Conservation (phyloP, 2,797 vertebrate species). For the Falco novaeseelandiae region DNA sequence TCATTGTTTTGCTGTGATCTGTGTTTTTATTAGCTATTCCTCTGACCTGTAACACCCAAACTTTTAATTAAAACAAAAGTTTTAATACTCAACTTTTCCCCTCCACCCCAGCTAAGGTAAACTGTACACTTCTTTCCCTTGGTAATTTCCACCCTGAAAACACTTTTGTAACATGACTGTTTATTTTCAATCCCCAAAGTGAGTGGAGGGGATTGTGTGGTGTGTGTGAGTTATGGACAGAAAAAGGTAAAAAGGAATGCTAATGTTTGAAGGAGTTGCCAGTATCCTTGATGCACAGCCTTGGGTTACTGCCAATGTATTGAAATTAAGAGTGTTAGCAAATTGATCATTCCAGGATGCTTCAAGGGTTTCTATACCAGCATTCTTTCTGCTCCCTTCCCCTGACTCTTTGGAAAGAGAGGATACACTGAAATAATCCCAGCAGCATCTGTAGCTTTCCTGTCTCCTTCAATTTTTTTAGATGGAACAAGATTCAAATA, state of each 20-base stretch:
- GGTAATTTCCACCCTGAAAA: not conserved
- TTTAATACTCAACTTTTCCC: not conserved
- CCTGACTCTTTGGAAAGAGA: not conserved
- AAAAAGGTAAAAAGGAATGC: not conserved
- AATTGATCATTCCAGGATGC: not conserved
- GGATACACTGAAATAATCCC: not conserved
- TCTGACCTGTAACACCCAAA: not conserved
- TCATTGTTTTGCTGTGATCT: not conserved
- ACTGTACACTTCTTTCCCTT: not conserved
- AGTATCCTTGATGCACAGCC: not conserved
- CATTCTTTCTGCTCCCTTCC: not conserved
- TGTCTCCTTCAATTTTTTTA: not conserved
- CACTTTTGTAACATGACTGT: not conserved
- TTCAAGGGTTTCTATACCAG: not conserved
- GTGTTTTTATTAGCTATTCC: not conserved
- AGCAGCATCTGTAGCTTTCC: not conserved
- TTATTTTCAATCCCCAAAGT: not conserved
- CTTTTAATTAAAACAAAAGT: not conserved
- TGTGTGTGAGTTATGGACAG: not conserved
- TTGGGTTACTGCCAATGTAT: not conserved
- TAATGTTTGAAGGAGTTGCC: not conserved
- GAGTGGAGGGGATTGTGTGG: accelerated
- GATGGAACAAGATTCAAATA: not conserved
- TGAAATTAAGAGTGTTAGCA: not conserved
- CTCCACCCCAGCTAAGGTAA: not conserved